Evolutionary conservation across 2,888 invertebrate genomes (phyloP).

Genomic region (Eristalis arbustorum): DNA sequence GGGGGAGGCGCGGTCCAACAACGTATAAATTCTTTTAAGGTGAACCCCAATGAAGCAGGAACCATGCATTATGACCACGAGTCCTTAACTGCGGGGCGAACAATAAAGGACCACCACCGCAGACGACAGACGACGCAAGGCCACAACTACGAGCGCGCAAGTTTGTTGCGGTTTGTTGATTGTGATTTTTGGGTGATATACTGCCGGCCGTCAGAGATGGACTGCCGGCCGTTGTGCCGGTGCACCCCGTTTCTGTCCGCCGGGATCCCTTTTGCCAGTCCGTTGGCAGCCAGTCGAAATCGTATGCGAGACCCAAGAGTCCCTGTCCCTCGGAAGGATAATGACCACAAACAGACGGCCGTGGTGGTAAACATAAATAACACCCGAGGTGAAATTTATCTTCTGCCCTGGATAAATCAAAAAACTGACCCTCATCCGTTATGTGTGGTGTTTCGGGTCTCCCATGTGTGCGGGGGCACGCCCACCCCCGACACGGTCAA

Average conservation of each 20-base stretch:
- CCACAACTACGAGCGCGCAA: constrained; percentile 20
- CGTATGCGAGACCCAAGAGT: constrained; percentile 35
- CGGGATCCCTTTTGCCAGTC: not conserved
- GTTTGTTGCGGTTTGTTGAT: constrained; percentile 62
- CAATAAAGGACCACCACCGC: constrained; percentile 15
- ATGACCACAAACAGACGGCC: constrained; percentile 64
- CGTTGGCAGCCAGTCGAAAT: constrained; percentile 19
- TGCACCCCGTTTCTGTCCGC: not conserved
- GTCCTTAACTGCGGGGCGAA: constrained; percentile 39
- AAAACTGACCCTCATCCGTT: constrained; percentile 54
- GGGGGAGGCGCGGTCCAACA: constrained; percentile 18
- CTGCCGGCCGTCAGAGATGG: constrained; percentile 51
- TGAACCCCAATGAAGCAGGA: constrained; percentile 39
- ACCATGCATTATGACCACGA: constrained; percentile 36
- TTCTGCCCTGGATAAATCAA: constrained; percentile 56
- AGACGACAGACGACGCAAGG: not conserved
- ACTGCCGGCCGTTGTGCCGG: constrained; percentile 53
- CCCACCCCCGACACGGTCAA: not conserved
- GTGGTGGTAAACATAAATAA: constrained; percentile 58
- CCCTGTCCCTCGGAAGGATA: constrained; percentile 42
- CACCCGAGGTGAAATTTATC: constrained; percentile 55
- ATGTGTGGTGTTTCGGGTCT: constrained; percentile 15
- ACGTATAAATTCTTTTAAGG: constrained; percentile 57
- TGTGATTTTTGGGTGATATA: constrained; percentile 61
- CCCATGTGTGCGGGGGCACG: not conserved